These are phyloP conservation scores for Globodera rostochiensis DNA, from an alignment of 1,140 invertebrate genomes.

Conservation along the genomic window DNA sequence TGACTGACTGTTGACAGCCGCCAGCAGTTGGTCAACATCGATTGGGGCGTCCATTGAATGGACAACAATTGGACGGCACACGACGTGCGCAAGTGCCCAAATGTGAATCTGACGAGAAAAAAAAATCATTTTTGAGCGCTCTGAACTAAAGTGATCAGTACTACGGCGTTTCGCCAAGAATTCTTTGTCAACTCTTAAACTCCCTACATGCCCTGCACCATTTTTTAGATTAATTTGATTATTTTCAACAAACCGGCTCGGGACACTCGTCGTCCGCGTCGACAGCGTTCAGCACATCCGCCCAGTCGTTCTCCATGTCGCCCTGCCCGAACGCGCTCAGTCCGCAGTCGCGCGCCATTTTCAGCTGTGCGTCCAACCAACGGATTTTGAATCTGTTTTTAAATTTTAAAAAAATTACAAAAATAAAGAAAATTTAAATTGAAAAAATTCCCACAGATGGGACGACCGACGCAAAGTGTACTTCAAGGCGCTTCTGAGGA, in stretches of 20 bases:
- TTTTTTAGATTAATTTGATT: no score
- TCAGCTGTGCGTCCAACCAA: slow-evolving; percentile 21
- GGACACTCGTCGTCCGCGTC: slow-evolving; percentile 2
- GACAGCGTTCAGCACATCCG: slow-evolving; percentile 22
- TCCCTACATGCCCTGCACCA: no score
- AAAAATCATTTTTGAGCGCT: no score
- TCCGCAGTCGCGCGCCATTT: slow-evolving; percentile 29
- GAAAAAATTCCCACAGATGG: background rate
- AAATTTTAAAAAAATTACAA: no score
- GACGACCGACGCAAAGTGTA: slow-evolving; percentile 31
- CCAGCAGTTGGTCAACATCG: background rate
- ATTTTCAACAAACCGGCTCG: no score
- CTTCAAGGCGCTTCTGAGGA: slow-evolving; percentile 23
- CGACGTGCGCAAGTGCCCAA: slow-evolving; percentile 30
- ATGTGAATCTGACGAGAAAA: slow-evolving; percentile 27
- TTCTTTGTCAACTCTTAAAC: no score
- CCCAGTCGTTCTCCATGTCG: slow-evolving; percentile 31
- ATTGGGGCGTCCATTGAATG: slow-evolving; percentile 35
- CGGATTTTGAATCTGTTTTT: slow-evolving; percentile 11
- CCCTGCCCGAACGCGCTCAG: slow-evolving; percentile 10
- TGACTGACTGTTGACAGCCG: slow-evolving; percentile 9
- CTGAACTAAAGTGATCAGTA: no score
- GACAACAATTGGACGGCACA: slow-evolving; percentile 30
- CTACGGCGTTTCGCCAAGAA: no score
- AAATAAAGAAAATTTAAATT: no score